Evolutionary conservation across 37 sponge, comb jelly and placozoan species (phyloP).

Genomic region (Crambe crambe): DNA sequence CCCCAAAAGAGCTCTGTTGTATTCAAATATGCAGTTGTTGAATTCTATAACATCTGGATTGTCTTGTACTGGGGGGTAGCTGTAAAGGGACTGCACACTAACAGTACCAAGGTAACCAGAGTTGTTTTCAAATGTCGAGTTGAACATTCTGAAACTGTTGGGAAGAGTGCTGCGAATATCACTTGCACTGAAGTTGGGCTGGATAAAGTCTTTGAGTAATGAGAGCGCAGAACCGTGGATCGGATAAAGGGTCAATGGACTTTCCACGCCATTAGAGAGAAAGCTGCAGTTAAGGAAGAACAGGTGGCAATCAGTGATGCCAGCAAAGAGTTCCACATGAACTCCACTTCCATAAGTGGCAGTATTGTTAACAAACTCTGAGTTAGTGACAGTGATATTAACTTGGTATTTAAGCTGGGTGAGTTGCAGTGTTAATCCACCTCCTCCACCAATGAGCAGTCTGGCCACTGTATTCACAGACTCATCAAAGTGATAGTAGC

Average conservation of each 20-base stretch:
- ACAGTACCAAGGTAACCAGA: slow-evolving; percentile 19
- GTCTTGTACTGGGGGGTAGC: neutral
- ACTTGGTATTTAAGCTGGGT: slow-evolving; percentile 31
- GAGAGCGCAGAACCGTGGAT: neutral
- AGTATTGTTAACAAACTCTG: slow-evolving; percentile 40
- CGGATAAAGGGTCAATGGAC: neutral
- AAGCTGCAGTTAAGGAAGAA: slow-evolving; percentile 37
- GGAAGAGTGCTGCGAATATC: neutral
- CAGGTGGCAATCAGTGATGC: slow-evolving; percentile 13
- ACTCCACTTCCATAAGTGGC: slow-evolving; percentile 44
- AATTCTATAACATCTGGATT: neutral
- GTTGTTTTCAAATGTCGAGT: slow-evolving; percentile 11
- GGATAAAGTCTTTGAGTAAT: neutral
- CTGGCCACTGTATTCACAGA: too few species aligned
- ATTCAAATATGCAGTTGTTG: slow-evolving; percentile 25
- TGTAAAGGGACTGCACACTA: slow-evolving; percentile 11
- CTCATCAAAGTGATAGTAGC: neutral
- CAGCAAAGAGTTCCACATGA: slow-evolving; percentile 23
- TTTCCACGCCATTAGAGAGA: slow-evolving; percentile 5
- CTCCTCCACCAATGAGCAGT: slow-evolving; percentile 48
- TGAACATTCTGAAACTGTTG: neutral
- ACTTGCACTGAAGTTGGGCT: neutral
- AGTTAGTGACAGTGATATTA: slow-evolving; percentile 6
- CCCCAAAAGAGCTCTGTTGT: slow-evolving; percentile 26
- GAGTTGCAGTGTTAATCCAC: slow-evolving; percentile 43